phyloP scores from a whole-genome alignment of 2,888 invertebrate species.

The Phrixothrix hirtus region DNA sequence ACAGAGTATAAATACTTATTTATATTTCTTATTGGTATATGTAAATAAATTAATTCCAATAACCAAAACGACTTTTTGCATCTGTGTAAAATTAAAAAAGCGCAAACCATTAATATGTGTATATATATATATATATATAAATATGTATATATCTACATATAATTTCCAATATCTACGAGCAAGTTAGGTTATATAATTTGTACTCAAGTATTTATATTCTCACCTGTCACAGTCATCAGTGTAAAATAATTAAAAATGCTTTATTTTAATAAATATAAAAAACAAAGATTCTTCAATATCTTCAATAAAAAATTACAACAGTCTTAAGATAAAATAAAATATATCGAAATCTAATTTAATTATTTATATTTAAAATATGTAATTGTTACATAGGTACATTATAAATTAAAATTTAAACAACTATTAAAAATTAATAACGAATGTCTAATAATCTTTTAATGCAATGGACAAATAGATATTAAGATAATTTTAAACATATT shows the following conservation, averaged over 20 bases:
- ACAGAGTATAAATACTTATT: conserved; percentile 32
- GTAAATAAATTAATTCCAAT: not conserved
- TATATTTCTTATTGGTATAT: not conserved
- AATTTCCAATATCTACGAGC: too few relatives aligned
- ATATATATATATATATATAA: conserved; percentile 21
- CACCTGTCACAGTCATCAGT: conserved; percentile 11
- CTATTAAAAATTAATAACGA: conserved; percentile 47
- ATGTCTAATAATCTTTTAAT: conserved; percentile 43
- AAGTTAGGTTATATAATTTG: too few relatives aligned
- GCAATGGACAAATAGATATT: conserved; percentile 50
- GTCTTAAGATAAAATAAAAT: conserved; percentile 34
- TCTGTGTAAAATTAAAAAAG: conserved; percentile 33
- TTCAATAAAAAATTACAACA: conserved; percentile 26
- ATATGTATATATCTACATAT: too few relatives aligned
- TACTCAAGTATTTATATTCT: conserved; percentile 27
- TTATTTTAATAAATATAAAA: conserved; percentile 10
- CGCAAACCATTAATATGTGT: conserved; percentile 17
- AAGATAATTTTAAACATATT: conserved; percentile 37
- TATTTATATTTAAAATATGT: conserved; percentile 46
- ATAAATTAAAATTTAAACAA: conserved; percentile 49
- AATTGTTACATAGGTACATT: conserved; percentile 41
- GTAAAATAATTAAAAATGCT: conserved; percentile 8
- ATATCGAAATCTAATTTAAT: conserved; percentile 47
- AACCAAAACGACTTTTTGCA: not conserved
- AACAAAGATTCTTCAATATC: conserved; percentile 7